Base-by-base conservation (phyloP, 2,113 vertebrate genomes). In the Struthio camelus region DNA sequence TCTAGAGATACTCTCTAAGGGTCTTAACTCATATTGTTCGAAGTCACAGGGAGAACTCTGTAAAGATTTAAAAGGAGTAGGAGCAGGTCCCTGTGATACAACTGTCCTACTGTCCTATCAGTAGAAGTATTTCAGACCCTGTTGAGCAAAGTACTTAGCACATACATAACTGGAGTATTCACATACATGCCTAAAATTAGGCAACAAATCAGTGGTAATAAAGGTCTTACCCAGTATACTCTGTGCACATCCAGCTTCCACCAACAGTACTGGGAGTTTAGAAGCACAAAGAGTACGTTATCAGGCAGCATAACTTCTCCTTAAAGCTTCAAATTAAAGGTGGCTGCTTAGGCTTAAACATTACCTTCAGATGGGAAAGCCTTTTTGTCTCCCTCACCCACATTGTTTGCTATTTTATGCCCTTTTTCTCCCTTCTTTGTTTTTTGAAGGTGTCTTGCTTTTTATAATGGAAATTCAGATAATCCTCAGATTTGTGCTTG, bases 111-210 rank as follows among this genome's bases (percentile, higher is more conserved):
- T 86, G 53, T 64, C 23, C 38, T 79, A 28, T 73, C 77, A 87
- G 34, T 7, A 48, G 62, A 44, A 83, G 13, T 54, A 56, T 80
- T 94, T 85, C 87, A 90, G 93, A 23, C 71, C 34, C 53, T 54
- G 28, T 78, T 93, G 81, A 90, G 54, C 75, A 64, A 80, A 85
- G 66, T 87, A 40, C 80, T 94, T 66, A 48, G 64, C 75, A 67
- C 87, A 80, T 80, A 82, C 67, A 87, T 71, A 90, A 87, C 40
- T 72, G 66, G 50, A n/a, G n/a, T 38, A 25, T 79, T 94, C 94
- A 85, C 65, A 24, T 51, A 46, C 56, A 4, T 53, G 36, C 54
- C 94, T 96, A 87, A 94, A 96, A 89, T 94, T 95, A 95, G 79
- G 58, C 59, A 80, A 82, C 77, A 87, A 94, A 34, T 20, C 66